Percentiles rank a stretch among this genome's conserved stretches.
Evolutionary conservation across 2,113 vertebrate genomes (phyloP).

Genomic region (Romanogobio albipinnatus): DNA sequence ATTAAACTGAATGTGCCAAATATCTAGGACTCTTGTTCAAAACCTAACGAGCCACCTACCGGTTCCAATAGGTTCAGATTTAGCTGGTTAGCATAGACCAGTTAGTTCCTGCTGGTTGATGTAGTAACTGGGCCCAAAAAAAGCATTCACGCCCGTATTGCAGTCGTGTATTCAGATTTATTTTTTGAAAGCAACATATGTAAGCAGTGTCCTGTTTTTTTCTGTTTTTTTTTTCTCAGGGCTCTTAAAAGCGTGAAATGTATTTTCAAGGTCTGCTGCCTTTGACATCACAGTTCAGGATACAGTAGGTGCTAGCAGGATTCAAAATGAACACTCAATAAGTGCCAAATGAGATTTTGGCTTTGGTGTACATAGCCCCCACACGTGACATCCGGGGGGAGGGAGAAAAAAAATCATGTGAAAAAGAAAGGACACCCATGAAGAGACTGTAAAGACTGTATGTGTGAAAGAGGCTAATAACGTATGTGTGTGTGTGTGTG

Average conservation of each 20-base stretch:
- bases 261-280: constrained; percentile 27
- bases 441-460: no score
- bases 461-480: no score
- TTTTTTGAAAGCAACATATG: background rate
- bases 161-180: background rate
- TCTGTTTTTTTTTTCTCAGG: background rate
- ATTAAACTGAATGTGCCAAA: constrained; percentile 10
- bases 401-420: no score
- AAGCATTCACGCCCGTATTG: background rate
- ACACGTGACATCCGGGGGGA: no score
- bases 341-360: constrained; percentile 1
- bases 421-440: no score
- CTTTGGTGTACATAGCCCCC: background rate
- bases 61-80: background rate
- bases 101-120: background rate
- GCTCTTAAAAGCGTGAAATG: constrained; percentile 29
- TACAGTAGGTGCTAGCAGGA: background rate
- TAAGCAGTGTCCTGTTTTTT: background rate
- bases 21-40: background rate
- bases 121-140: background rate
- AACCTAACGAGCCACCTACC: background rate
- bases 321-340: background rate
- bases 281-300: background rate
- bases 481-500: no score
- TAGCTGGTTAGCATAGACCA: background rate